Evolutionary conservation across 2,888 invertebrate genomes (phyloP).

Genomic region (Lasioglossum zephyrum): DNA sequence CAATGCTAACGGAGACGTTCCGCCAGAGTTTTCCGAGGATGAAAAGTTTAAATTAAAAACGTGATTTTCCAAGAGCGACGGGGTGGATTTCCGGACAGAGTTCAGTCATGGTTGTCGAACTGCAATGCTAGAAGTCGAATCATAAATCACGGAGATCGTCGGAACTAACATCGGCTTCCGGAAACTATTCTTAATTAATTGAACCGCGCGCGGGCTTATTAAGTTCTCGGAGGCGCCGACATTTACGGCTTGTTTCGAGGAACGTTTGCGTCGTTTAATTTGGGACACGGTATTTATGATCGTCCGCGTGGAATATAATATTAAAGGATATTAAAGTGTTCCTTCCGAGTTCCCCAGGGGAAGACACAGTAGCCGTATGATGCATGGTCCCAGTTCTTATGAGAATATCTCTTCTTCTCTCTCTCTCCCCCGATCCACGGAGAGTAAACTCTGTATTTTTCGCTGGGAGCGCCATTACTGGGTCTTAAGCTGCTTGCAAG

Average conservation of each 20-base stretch:
- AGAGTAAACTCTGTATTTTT: slow-evolving; percentile 16
- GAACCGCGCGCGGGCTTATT: not conserved
- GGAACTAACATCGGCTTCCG: not conserved
- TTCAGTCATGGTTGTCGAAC: not conserved
- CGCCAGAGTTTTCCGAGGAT: not conserved
- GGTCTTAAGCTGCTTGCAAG: slow-evolving; percentile 8
- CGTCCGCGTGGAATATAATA: slow-evolving; percentile 44
- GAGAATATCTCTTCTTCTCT: slow-evolving; percentile 15
- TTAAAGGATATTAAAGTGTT: slow-evolving; percentile 51
- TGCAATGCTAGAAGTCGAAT: not conserved
- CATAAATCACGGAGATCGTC: not conserved
- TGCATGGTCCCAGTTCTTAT: slow-evolving; percentile 32
- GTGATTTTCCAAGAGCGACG: not conserved
- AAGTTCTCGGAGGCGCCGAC: not conserved
- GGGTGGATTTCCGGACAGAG: not conserved
- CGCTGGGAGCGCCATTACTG: slow-evolving; percentile 6
- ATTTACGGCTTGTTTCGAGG: slow-evolving; percentile 21
- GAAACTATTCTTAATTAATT: slow-evolving; percentile 1
- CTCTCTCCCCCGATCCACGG: not conserved
- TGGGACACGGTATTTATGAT: slow-evolving; percentile 43
- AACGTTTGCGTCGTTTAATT: slow-evolving; percentile 17
- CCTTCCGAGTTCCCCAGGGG: slow-evolving; percentile 13
- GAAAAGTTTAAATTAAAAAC: slow-evolving; percentile 8
- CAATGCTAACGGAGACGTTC: not conserved
- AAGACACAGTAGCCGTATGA: slow-evolving; percentile 30